phyloP scores from a whole-genome alignment of 1,140 invertebrate species.

The Panulirus ornatus region DNA sequence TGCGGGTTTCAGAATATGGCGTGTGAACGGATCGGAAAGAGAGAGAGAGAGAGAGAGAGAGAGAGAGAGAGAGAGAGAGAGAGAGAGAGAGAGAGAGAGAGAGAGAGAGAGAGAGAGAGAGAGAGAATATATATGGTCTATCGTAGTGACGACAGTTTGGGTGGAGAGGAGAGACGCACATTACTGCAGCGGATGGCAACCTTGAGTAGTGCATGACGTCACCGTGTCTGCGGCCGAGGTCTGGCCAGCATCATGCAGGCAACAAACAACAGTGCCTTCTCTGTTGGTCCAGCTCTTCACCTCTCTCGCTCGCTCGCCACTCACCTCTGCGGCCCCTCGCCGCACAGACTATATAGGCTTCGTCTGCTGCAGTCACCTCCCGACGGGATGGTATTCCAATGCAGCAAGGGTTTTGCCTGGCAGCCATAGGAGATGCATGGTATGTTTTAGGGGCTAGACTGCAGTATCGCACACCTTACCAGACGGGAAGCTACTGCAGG shows the following conservation, averaged over 20 bases:
- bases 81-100: not conserved
- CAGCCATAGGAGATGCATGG: too few species aligned
- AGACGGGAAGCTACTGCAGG: too few species aligned
- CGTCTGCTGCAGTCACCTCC: too few species aligned
- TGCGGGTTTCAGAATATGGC: not conserved
- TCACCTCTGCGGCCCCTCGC: not conserved
- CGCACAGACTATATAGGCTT: too few species aligned
- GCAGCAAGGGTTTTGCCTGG: too few species aligned
- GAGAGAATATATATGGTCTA: too few species aligned
- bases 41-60: not conserved
- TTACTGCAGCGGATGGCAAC: slow-evolving; percentile 2
- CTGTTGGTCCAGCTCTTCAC: not conserved
- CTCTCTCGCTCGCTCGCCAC: not conserved
- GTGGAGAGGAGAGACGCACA: not conserved
- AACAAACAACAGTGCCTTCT: not conserved
- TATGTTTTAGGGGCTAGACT: too few species aligned
- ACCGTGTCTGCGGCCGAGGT: slow-evolving; percentile 25
- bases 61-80: slow-evolving; percentile 9
- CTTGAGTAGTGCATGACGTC: slow-evolving; percentile 26
- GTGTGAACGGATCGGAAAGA: not conserved
- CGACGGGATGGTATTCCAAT: too few species aligned
- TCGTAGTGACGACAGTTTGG: not conserved
- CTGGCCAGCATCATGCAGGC: slow-evolving; percentile 32
- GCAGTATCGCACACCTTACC: too few species aligned
- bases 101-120: slow-evolving; percentile 25